These are phyloP conservation scores for Sesamia nonagrioides DNA, from an alignment of 1,140 invertebrate genomes.

Conservation along the genomic window DNA sequence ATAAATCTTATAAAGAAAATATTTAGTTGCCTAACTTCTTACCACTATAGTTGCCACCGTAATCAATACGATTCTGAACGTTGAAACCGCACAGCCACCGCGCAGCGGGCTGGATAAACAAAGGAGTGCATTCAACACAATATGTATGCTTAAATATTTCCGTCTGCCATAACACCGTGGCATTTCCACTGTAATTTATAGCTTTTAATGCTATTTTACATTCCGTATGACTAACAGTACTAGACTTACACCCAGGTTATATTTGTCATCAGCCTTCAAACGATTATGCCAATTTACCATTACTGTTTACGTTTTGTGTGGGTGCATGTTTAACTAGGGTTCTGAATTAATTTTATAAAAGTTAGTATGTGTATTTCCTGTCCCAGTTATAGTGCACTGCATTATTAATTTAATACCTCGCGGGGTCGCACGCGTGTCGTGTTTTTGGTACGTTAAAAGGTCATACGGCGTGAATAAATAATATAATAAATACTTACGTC, in stretches of 20 bases:
- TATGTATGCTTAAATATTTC: slow-evolving; percentile 70
- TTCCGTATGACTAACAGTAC: slow-evolving; percentile 56
- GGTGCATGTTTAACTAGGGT: background rate
- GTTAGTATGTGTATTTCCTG: background rate
- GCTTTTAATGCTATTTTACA: slow-evolving; percentile 69
- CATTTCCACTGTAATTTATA: slow-evolving; percentile 56
- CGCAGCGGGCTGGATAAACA: slow-evolving; percentile 57
- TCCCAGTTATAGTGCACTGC: background rate
- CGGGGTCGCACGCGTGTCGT: background rate
- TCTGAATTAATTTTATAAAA: background rate
- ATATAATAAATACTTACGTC: too few relatives aligned
- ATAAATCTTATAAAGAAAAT: slow-evolving; percentile 16
- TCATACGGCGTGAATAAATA: background rate
- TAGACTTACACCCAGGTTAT: slow-evolving; percentile 60
- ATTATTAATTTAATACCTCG: background rate
- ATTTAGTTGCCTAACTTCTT: background rate
- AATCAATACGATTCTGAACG: slow-evolving; percentile 29
- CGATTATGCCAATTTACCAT: slow-evolving; percentile 49
- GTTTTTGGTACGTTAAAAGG: background rate
- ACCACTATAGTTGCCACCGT: background rate
- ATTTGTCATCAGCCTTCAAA: slow-evolving; percentile 60
- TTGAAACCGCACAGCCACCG: slow-evolving; percentile 21
- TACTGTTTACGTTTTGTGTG: slow-evolving; percentile 19
- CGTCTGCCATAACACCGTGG: slow-evolving; percentile 62
- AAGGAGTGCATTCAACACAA: slow-evolving; percentile 68